These are phyloP conservation scores for Galaxea fascicularis DNA, from an alignment of 92 coral and sea anemone species.

Conservation along the genomic window DNA sequence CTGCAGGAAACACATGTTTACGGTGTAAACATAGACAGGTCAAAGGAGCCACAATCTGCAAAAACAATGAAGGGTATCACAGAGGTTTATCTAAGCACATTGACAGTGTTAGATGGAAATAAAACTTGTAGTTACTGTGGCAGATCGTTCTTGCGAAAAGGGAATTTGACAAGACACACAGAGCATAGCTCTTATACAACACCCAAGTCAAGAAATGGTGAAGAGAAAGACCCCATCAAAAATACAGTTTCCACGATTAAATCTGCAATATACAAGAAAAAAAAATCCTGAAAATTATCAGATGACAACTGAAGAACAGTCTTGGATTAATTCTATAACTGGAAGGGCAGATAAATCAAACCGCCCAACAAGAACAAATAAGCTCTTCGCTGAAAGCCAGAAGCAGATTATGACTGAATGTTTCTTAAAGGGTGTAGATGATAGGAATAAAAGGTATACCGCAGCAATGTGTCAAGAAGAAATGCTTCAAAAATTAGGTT, in stretches of 20 bases:
- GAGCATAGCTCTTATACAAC: neutral
- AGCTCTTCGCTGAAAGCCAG: constrained; percentile 32
- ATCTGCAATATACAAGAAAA: neutral
- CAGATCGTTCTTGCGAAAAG: neutral
- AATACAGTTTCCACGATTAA: constrained; percentile 13
- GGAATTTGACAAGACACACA: neutral
- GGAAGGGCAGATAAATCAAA: constrained; percentile 45
- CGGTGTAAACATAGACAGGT: constrained; percentile 40
- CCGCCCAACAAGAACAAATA: constrained; percentile 14
- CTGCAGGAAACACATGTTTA: constrained; percentile 54
- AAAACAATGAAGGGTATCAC: constrained; percentile 59
- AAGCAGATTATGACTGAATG: constrained; percentile 39
- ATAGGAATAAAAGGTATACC: constrained; percentile 41
- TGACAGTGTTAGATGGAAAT: neutral
- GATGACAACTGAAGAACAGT: constrained; percentile 11
- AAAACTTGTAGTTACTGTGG: constrained; percentile 47
- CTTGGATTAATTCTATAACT: constrained; percentile 17
- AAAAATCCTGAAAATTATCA: neutral
- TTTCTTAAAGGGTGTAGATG: constrained; percentile 37
- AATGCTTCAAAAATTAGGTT: constrained; percentile 40
- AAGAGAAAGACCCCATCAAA: neutral
- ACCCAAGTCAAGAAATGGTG: neutral
- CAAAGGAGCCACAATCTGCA: constrained; percentile 40
- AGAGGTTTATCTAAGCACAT: constrained; percentile 2
- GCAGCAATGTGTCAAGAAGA: constrained; percentile 54